Evolutionary conservation across 2,797 vertebrate species (phyloP).

Genomic region (Ceyx erithaca): DNA sequence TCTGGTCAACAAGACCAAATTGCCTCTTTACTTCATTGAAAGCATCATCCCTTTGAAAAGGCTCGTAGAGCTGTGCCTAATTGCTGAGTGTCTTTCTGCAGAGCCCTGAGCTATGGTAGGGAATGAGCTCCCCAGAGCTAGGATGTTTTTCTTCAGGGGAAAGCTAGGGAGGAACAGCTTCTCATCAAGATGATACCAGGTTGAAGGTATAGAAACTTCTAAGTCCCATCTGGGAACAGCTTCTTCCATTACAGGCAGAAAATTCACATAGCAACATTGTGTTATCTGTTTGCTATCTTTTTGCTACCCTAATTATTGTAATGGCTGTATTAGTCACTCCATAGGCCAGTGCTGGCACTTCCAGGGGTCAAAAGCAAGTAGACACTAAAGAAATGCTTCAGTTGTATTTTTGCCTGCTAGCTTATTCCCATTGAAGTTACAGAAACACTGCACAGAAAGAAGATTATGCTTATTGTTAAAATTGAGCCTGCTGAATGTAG

Average conservation of each 20-base stretch:
- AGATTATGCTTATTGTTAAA: not conserved
- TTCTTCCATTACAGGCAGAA: not conserved
- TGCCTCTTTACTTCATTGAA: not conserved
- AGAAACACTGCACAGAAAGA: not conserved
- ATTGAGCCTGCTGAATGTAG: not conserved
- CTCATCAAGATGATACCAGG: not conserved
- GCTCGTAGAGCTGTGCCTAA: not conserved
- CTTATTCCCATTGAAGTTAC: not conserved
- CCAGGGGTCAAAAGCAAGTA: not conserved
- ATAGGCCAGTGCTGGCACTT: not conserved
- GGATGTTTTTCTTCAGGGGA: not conserved
- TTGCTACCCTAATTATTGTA: not conserved
- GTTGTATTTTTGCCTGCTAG: not conserved
- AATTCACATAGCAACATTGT: rapidly evolving
- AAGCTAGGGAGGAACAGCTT: not conserved
- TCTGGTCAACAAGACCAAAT: slow-evolving; percentile 7
- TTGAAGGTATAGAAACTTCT: not conserved
- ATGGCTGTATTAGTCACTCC: not conserved
- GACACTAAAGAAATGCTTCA: not conserved
- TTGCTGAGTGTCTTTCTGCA: not conserved
- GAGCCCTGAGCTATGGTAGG: not conserved
- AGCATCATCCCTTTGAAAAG: slow-evolving; percentile 4
- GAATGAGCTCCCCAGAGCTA: not conserved
- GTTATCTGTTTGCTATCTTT: not conserved
- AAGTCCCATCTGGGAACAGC: not conserved